Conservation (phyloP, 2,888 invertebrate genomes). For the Lepidonotus clava region DNA sequence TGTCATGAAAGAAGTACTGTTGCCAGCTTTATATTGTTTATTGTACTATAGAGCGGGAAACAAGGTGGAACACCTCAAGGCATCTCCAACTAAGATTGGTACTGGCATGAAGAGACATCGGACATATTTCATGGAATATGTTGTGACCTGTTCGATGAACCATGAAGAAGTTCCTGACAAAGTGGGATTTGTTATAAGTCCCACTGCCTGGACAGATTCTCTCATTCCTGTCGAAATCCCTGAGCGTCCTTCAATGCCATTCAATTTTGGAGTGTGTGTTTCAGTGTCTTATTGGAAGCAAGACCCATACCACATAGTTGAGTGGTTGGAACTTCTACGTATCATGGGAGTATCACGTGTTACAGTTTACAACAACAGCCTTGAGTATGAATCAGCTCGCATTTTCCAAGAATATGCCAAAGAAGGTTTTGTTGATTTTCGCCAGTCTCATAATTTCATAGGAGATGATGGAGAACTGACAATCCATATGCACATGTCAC, state of each 20-base stretch:
- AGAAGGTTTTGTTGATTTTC: slow-evolving; percentile 52
- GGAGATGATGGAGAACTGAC: slow-evolving; percentile 2
- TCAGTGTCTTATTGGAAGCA: slow-evolving; percentile 61
- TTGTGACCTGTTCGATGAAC: not conserved
- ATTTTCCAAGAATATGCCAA: slow-evolving; percentile 34
- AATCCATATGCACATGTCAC: slow-evolving; percentile 61
- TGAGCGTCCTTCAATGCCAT: not conserved
- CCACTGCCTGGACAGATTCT: not conserved
- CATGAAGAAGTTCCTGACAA: slow-evolving; percentile 16
- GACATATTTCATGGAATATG: slow-evolving; percentile 21
- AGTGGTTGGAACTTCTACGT: slow-evolving; percentile 49
- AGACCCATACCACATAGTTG: slow-evolving; percentile 50
- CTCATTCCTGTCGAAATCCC: slow-evolving; percentile 55
- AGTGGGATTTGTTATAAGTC: not conserved
- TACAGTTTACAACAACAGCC: slow-evolving; percentile 55
- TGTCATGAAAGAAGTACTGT: slow-evolving; percentile 29
- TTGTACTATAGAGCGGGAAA: not conserved
- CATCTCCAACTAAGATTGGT: not conserved
- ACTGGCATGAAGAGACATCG: slow-evolving; percentile 43
- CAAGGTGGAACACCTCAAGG: not conserved
- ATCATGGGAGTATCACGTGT: slow-evolving; percentile 34
- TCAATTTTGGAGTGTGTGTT: slow-evolving; percentile 58
- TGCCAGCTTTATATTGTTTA: slow-evolving; percentile 17
- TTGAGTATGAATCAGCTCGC: not conserved
- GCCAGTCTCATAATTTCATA: slow-evolving; percentile 56